Evolutionary conservation across 53 echinoderm and acorn worm species (phyloP).

Genomic region (Hippasteria phrygiana): DNA sequence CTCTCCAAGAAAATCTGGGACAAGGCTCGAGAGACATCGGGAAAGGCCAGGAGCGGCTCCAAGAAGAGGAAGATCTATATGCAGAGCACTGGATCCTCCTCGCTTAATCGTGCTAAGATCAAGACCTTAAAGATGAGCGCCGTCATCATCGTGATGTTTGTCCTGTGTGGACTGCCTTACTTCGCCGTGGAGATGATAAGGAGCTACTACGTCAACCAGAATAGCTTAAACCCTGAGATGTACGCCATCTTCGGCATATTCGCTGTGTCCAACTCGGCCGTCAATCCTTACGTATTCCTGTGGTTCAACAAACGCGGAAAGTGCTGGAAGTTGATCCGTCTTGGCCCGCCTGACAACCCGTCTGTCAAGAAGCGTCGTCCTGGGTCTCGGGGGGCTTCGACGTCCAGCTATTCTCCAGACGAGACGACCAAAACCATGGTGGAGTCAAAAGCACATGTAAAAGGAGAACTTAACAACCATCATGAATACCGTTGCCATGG

Average conservation of each 20-base stretch:
- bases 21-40: slow-evolving; percentile 82
- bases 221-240: slow-evolving; percentile 69
- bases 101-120: slow-evolving; percentile 87
- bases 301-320: slow-evolving; percentile 78
- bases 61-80: slow-evolving; percentile 79
- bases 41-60: slow-evolving; percentile 61
- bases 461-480: slow-evolving; percentile 38
- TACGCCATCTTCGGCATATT: slow-evolving; percentile 92
- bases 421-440: slow-evolving; percentile 56
- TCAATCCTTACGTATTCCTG: slow-evolving; percentile 93
- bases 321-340: slow-evolving; percentile 27
- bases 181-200: slow-evolving; percentile 85
- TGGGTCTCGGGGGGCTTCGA: slow-evolving; percentile 45
- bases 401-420: slow-evolving; percentile 51
- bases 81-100: slow-evolving; percentile 85
- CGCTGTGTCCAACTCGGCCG: slow-evolving; percentile 91
- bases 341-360: slow-evolving; percentile 10
- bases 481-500: slow-evolving; percentile 18
- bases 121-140: slow-evolving; percentile 93
- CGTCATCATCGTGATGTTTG: slow-evolving; percentile 86
- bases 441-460: slow-evolving; percentile 2
- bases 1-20: slow-evolving; percentile 97
- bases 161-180: slow-evolving; percentile 91
- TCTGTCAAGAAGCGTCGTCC: slow-evolving; percentile 14
- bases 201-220: slow-evolving; percentile 39